Conservation (phyloP, 2,888 invertebrate species). For the Tenthredo notha region DNA sequence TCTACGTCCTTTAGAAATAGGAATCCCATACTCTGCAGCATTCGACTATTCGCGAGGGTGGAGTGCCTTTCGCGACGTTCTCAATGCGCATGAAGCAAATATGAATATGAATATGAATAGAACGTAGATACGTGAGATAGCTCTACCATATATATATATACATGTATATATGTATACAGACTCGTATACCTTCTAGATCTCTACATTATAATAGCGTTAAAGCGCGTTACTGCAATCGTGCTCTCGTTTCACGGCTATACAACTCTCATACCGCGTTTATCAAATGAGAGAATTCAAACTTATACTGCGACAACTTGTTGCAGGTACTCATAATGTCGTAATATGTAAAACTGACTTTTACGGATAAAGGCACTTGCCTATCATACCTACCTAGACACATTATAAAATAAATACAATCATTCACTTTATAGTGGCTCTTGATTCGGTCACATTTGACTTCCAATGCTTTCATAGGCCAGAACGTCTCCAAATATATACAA, state of each 20-base stretch:
- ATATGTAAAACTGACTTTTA: not conserved
- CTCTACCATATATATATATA: not conserved
- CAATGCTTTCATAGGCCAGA: too few species aligned
- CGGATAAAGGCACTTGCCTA: not conserved
- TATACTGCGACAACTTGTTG: conserved; percentile 44
- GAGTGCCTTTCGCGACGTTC: conserved; percentile 21
- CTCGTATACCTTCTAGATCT: not conserved
- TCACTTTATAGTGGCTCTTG: too few species aligned
- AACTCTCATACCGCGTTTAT: not conserved
- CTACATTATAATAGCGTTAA: conserved; percentile 40
- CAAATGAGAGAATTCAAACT: conserved; percentile 1
- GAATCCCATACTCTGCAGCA: conserved; percentile 28
- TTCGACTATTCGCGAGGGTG: conserved; percentile 31
- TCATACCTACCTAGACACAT: not conserved
- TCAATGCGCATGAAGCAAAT: conserved; percentile 11
- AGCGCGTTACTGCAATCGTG: not conserved
- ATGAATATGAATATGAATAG: conserved; percentile 36
- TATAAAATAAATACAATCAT: not conserved
- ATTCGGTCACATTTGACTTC: too few species aligned
- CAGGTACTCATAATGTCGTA: not conserved
- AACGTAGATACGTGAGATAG: not conserved
- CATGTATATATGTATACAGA: not conserved
- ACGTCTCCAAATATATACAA: too few species aligned
- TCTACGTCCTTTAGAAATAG: conserved; percentile 49
- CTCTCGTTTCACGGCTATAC: conserved; percentile 22